Evolutionary conservation across 2,113 vertebrate genomes (phyloP).

Genomic region (Tricholaema leucomelas): DNA sequence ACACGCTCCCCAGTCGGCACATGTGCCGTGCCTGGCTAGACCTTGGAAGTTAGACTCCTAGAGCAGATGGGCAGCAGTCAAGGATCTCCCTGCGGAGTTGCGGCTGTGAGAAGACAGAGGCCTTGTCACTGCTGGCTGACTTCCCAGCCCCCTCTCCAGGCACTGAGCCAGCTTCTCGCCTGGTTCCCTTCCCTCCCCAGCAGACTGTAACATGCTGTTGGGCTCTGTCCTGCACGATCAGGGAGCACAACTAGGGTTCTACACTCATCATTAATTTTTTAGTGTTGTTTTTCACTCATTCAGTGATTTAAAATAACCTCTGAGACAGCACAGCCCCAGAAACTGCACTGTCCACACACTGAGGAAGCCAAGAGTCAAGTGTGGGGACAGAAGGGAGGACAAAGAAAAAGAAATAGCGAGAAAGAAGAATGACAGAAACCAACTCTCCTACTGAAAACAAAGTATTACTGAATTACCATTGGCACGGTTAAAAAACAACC

Average conservation of each 20-base stretch:
- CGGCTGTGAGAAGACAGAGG: background rate
- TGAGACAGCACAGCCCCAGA: background rate
- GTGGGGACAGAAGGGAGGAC: background rate
- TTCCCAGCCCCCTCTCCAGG: background rate
- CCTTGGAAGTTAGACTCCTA: background rate
- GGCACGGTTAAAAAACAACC: background rate
- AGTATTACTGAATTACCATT: background rate
- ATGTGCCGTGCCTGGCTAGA: background rate
- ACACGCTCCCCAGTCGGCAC: background rate
- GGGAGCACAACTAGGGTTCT: background rate
- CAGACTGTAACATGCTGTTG: background rate
- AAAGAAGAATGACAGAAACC: background rate
- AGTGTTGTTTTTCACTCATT: background rate
- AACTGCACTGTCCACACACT: background rate
- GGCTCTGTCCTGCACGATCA: background rate
- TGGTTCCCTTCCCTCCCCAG: background rate
- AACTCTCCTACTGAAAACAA: background rate
- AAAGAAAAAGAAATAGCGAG: background rate
- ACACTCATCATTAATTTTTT: accelerated
- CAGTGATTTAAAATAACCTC: background rate
- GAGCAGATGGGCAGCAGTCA: constrained; percentile 15
- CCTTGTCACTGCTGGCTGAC: background rate
- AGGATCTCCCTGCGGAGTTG: background rate
- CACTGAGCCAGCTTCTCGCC: background rate
- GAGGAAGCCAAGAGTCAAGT: background rate